Percentiles rank a stretch among this genome's conserved stretches.
These are phyloP conservation scores for Acanthurus leucopareius DNA, from an alignment of 2,797 vertebrate genomes.

Conservation along the genomic window DNA sequence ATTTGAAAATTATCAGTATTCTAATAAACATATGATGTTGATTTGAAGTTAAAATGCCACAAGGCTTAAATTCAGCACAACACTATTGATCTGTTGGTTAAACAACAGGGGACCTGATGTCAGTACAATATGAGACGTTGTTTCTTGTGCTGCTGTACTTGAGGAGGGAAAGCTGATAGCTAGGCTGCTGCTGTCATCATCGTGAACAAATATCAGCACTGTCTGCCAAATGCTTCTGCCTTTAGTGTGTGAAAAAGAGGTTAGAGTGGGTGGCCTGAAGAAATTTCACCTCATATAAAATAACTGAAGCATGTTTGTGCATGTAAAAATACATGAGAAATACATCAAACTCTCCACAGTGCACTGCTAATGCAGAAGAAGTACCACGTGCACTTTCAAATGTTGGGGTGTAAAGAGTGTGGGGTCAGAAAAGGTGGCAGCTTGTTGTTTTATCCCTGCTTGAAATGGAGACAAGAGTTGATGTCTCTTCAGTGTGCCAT, in stretches of 20 bases:
- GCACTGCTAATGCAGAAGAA: not conserved
- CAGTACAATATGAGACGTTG: slow-evolving; percentile 39
- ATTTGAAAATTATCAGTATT: slow-evolving; percentile 29
- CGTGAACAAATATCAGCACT: slow-evolving; percentile 15
- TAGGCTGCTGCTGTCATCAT: slow-evolving; percentile 7
- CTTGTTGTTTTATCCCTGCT: slow-evolving; percentile 41
- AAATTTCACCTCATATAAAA: slow-evolving; percentile 5
- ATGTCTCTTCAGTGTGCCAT: slow-evolving; percentile 40
- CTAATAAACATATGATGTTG: slow-evolving; percentile 71
- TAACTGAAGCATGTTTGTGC: slow-evolving; percentile 23
- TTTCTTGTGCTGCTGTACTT: slow-evolving; percentile 35
- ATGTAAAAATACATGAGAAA: slow-evolving; percentile 3
- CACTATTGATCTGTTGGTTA: slow-evolving; percentile 70
- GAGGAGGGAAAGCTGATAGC: slow-evolving; percentile 50
- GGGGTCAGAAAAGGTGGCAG: slow-evolving; percentile 9
- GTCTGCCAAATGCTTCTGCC: slow-evolving; percentile 38
- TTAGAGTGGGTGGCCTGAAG: slow-evolving; percentile 10
- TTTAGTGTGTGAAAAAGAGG: slow-evolving; percentile 18
- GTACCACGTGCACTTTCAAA: not conserved
- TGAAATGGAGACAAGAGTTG: slow-evolving; percentile 44
- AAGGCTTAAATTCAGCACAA: slow-evolving; percentile 49
- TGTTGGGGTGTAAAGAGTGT: not conserved
- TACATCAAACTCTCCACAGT: not conserved
- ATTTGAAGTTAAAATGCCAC: slow-evolving; percentile 59
- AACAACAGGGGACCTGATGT: slow-evolving; percentile 52